A percentile compares a stretch with the other conserved stretches of the same genome.
Conservation (phyloP, 2,888 invertebrate species). For the Tetragonisca angustula region DNA sequence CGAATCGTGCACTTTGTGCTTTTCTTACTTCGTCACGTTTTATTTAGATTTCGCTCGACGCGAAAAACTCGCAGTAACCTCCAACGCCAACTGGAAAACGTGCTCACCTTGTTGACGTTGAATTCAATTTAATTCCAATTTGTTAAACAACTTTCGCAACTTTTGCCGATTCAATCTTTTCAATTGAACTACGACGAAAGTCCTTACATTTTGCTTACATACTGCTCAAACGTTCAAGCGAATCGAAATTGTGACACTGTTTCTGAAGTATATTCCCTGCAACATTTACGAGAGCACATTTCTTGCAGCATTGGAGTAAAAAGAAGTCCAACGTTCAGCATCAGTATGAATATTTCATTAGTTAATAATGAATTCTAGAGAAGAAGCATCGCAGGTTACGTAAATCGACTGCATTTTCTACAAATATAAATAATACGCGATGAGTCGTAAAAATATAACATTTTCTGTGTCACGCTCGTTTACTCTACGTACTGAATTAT, state of each 20-base stretch:
- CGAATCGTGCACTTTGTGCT: neutral
- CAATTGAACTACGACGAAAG: neutral
- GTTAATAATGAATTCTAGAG: neutral
- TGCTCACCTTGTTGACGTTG: neutral
- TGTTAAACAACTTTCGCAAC: neutral
- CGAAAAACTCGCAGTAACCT: neutral
- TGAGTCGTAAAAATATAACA: neutral
- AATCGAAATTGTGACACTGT: neutral
- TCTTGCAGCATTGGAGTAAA: neutral
- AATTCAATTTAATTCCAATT: neutral
- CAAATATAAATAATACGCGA: neutral
- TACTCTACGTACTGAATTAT: rapidly evolving
- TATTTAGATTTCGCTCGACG: neutral
- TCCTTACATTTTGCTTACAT: neutral
- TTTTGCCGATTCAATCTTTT: neutral
- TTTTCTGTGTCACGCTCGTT: neutral
- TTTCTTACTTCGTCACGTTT: conserved; percentile 8
- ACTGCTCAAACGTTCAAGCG: neutral
- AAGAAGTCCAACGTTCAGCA: neutral
- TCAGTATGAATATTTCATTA: neutral
- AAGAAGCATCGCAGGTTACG: neutral
- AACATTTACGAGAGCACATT: too few relatives aligned
- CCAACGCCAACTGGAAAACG: neutral
- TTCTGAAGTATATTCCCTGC: too few relatives aligned
- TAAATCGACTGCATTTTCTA: neutral